Base-by-base conservation (phyloP, 1,140 invertebrate genomes). In the Sinella curviseta region DNA sequence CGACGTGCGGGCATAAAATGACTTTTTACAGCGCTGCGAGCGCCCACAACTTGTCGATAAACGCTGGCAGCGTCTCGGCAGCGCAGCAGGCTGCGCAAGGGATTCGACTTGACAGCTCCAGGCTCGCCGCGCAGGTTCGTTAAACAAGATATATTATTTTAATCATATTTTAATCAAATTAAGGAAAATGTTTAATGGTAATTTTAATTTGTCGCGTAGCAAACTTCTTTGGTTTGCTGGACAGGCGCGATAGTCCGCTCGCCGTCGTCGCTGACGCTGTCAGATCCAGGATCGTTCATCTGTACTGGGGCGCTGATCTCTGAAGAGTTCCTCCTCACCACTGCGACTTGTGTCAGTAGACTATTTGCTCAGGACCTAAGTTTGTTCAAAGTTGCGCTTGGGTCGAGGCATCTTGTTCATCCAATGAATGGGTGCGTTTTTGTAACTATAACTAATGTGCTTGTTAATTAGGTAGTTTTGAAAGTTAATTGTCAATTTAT, bases 271-370 rank as follows among this genome's bases (percentile, higher is more conserved):
- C 30, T 20, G 31, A 67, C 60, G 2, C 30, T 36, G 16, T 28
- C 12, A 39, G 83, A 83, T 74, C 81, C 81, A 3, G 83, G 83
- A 14, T 76, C 79, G 1, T 83, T 82, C 73, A 60, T 83, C 36
- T 83, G 83, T 39, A 73, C 82, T 1, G 82, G 76, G 8, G 81
- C 81, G 26, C 34, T 83, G 48, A 82, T 83, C 16, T 16, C 54
- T 16, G 35, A 30, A 2, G 30, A 67, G 20, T 28, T 80, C 28
- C 33, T 83, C 16, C 48, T 83, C 4, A 82, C 83, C 14, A 78
- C 81, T 14, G 81, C 81, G 0, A 84, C 83, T 1, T 83, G 83
- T 54, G 79, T 83, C 1, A 60, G 48, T n/a, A 60, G 83, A 20
- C 31, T 83, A 1, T 80, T 82, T 54, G 35, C 76, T 20, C 79